phyloP scores from a whole-genome alignment of 64 coral and sea anemone genomes.

The Astreopora myriophthalma region DNA sequence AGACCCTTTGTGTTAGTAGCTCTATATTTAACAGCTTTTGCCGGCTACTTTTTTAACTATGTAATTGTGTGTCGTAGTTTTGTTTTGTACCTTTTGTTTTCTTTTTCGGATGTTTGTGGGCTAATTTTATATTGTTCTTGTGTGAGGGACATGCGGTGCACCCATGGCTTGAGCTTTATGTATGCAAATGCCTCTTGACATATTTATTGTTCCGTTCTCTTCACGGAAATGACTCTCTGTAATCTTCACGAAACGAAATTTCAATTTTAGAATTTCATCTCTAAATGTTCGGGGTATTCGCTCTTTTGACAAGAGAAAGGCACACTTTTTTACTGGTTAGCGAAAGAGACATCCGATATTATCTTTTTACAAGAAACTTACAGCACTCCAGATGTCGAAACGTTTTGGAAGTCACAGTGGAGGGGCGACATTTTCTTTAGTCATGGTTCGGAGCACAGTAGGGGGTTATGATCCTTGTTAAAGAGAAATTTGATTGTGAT shows the following conservation, averaged over 20 bases:
- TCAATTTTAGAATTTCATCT: slow-evolving; percentile 23
- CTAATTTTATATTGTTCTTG: neutral
- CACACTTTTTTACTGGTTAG: slow-evolving; percentile 3
- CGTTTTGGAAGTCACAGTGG: slow-evolving; percentile 18
- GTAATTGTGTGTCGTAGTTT: neutral
- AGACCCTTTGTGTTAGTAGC: slow-evolving; percentile 3
- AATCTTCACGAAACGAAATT: neutral
- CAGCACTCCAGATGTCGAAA: neutral
- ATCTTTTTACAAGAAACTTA: slow-evolving; percentile 27
- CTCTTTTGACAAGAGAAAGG: slow-evolving; percentile 16
- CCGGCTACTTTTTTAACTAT: slow-evolving; percentile 15
- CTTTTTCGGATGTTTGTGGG: neutral
- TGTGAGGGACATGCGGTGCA: neutral
- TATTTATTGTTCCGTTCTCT: neutral
- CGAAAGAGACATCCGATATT: neutral
- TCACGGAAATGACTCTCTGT: too few relatives aligned
- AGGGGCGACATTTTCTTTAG: slow-evolving; percentile 31
- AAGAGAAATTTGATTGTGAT: slow-evolving; percentile 14
- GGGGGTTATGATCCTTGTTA: slow-evolving; percentile 23
- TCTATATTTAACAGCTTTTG: slow-evolving; percentile 18
- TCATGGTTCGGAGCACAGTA: slow-evolving; percentile 8
- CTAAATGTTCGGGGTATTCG: slow-evolving; percentile 6
- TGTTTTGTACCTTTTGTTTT: neutral
- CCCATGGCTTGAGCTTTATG: neutral
- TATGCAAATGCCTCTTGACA: neutral